Evolutionary conservation across 2,888 invertebrate species (phyloP).

Genomic region (Sympetrum striolatum): DNA sequence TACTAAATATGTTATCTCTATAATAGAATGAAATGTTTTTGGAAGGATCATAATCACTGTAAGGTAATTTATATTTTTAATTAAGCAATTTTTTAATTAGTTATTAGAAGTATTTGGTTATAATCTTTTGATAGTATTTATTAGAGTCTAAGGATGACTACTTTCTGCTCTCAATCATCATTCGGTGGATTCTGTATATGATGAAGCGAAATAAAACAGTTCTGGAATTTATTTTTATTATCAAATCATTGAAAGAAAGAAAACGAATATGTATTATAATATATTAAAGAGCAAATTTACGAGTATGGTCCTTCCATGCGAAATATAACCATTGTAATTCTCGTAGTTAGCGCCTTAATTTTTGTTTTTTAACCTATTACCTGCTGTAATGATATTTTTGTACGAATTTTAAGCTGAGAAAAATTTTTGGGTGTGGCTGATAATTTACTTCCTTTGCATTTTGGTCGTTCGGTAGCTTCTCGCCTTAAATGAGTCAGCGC

Average conservation of each 20-base stretch:
- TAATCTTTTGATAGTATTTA: neutral
- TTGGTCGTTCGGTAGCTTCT: neutral
- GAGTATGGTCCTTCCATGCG: neutral
- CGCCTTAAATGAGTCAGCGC: constrained; percentile 6
- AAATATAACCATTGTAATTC: no score
- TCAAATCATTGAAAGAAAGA: neutral
- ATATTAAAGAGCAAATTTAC: neutral
- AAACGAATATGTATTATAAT: neutral
- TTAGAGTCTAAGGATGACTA: neutral
- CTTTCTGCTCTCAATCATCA: neutral
- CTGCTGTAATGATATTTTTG: neutral
- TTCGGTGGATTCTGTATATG: no score
- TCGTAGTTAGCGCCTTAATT: neutral
- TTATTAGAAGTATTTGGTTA: neutral
- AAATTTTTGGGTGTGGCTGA: neutral
- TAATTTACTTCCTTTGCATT: neutral
- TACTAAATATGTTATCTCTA: neutral
- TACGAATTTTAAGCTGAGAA: neutral
- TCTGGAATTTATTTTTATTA: neutral
- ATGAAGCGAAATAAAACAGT: neutral
- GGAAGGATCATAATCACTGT: neutral
- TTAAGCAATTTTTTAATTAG: neutral
- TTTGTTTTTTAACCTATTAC: neutral
- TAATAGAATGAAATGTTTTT: neutral
- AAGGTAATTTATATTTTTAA: neutral